Base-by-base conservation (phyloP, 2,888 invertebrate species). In the Sipunculus nudus region DNA sequence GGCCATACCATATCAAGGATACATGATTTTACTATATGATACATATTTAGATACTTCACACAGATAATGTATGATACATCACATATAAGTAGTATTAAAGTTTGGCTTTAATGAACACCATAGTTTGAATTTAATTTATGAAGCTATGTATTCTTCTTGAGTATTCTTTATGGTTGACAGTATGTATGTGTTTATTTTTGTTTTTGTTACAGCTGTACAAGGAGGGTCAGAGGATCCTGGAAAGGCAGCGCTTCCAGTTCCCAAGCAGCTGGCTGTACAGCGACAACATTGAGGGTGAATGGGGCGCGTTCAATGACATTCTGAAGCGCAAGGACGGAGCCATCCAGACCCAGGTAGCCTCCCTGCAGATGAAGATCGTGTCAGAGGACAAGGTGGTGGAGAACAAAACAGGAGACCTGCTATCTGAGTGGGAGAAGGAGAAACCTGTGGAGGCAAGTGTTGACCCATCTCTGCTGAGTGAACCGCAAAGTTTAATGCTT, bases 291-390 rank as follows among this genome's bases (percentile, higher is more conserved):
- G 98, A 99, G 85, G 99, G 99, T 1, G 99, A 99, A 88, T 99
- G 99, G 99, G 93, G 95, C 46, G 98, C 99, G 0, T 98, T 99
- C 82, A 95, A 94, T 80, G 99, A 99, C 85, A 99, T 99, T 64
- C 94, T 99, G 85, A 93, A 94, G 80, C 89, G 99, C 56, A 99
- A 99, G 85, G 98, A 99, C 82, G 92, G 94, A 0, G 79, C 81
- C 56, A 83, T 83, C 46, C 80, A 81, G 72, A 80, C 80, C 26
- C 82, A 82, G 67, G 80, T 84, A 41, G 83, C 83, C 45, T 78
- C 78, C 68, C 88, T 99, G 52, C 99, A 99, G 86, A 92, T 96
- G 85, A 99, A 99, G 86, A 99, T 99, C 71, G 93, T 97, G 38
- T 93, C 96, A 0, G 99, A 99, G 86, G 98, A 99, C 85, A 96